A percentile compares a stretch with the other conserved stretches of the same genome.
phyloP scores from a whole-genome alignment of 2,888 invertebrate species.

The Parthenolecanium corni region DNA sequence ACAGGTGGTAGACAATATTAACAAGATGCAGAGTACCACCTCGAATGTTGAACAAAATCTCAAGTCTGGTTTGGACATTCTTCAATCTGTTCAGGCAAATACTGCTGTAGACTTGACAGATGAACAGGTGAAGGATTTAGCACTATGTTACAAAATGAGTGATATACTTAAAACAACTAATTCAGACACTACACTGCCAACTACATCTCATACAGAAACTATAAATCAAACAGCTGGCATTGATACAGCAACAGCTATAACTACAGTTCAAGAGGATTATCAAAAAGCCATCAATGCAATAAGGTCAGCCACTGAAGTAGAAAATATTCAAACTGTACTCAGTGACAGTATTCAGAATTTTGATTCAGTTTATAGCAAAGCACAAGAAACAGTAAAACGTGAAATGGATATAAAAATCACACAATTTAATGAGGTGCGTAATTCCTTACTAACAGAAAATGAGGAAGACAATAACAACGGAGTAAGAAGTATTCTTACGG shows the following conservation, averaged over 20 bases:
- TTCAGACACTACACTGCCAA: background rate
- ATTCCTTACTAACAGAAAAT: background rate
- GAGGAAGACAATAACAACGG: background rate
- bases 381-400: background rate
- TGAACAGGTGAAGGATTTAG: too few species aligned
- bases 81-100: constrained; percentile 2
- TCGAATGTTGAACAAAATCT: background rate
- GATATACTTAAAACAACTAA: background rate
- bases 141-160: too few species aligned
- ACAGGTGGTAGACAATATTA: background rate
- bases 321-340: background rate
- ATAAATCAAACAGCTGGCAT: background rate
- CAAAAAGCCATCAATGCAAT: background rate
- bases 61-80: background rate
- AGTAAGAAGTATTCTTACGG: background rate
- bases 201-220: too few species aligned
- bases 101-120: background rate
- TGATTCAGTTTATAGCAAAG: background rate
- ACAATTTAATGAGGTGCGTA: background rate
- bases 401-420: background rate
- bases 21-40: background rate
- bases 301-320: background rate
- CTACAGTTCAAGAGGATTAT: background rate
- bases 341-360: background rate
- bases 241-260: background rate